These are phyloP conservation scores for Rhingia campestris DNA, from an alignment of 2,888 invertebrate species.

Conservation along the genomic window DNA sequence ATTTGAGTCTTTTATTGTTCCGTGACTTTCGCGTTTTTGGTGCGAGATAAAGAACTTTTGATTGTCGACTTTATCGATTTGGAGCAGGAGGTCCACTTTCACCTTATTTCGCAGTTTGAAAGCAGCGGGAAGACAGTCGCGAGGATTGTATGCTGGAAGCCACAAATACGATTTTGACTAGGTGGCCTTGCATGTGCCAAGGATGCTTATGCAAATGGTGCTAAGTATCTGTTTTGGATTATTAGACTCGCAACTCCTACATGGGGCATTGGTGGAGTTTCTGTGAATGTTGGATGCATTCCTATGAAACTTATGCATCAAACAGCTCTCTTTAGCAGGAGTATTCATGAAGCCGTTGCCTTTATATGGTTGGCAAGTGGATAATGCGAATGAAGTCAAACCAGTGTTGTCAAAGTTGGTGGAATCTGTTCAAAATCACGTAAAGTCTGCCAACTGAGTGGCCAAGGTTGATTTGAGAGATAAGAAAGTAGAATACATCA, in stretches of 20 bases:
- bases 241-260: constrained; percentile 91
- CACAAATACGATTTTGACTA: constrained; percentile 92
- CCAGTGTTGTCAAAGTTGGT: constrained; percentile 90
- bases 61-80: too few relatives aligned
- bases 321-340: constrained; percentile 93
- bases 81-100: too few relatives aligned
- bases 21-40: too few relatives aligned
- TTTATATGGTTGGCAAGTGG: constrained; percentile 93
- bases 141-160: constrained; percentile 76
- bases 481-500: constrained; percentile 94
- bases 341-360: constrained; percentile 89
- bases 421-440: constrained; percentile 92
- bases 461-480: constrained; percentile 95
- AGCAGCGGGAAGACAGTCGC: not conserved
- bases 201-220: constrained; percentile 91
- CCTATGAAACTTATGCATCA: constrained; percentile 99
- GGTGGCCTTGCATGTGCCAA: constrained; percentile 97
- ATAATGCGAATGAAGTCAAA: constrained; percentile 85
- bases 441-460: constrained; percentile 98
- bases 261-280: constrained; percentile 95
- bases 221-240: constrained; percentile 93
- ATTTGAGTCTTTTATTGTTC: too few relatives aligned
- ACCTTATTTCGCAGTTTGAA: too few relatives aligned
- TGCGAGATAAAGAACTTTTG: too few relatives aligned
- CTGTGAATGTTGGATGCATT: constrained; percentile 98